A percentile compares a stretch with the other conserved stretches of the same genome.
Conservation (phyloP, 2,797 vertebrate species). For the Synanceia verrucosa region DNA sequence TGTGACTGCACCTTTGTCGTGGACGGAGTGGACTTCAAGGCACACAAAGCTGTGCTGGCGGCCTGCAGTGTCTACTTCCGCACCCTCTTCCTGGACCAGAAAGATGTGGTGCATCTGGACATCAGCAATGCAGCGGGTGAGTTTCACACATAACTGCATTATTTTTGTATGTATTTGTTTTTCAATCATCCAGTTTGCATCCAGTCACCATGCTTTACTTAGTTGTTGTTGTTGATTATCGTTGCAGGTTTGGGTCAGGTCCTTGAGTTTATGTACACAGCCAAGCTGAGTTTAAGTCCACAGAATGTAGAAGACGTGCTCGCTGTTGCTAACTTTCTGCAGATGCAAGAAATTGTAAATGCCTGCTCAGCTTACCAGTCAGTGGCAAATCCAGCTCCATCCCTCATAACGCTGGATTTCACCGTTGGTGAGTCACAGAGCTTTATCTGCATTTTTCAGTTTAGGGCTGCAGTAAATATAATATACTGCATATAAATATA, state of each 20-base stretch:
- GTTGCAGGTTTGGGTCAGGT: conserved; percentile 92
- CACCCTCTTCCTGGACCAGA: conserved; percentile 96
- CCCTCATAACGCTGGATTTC: conserved; percentile 52
- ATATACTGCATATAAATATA: too few relatives aligned
- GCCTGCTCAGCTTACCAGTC: conserved; percentile 93
- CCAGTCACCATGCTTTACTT: background rate
- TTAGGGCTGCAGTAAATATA: background rate
- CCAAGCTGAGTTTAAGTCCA: conserved; percentile 89
- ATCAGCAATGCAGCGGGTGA: conserved; percentile 97
- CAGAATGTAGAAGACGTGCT: conserved; percentile 94
- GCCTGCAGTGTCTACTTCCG: conserved; percentile 97
- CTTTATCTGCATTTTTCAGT: background rate
- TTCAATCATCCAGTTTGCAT: background rate
- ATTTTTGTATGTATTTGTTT: background rate
- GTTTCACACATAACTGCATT: background rate
- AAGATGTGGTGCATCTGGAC: conserved; percentile 97
- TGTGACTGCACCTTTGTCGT: conserved; percentile 99
- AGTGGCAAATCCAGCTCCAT: conserved; percentile 70
- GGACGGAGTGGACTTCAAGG: conserved; percentile 96
- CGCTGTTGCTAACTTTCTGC: conserved; percentile 93
- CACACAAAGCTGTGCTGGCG: conserved; percentile 94
- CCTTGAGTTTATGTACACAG: conserved; percentile 98
- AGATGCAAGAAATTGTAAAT: conserved; percentile 94
- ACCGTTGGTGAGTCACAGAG: conserved; percentile 75
- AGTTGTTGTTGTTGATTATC: conserved; percentile 26